Percentiles rank a stretch among this genome's conserved stretches.
phyloP scores from a whole-genome alignment of 2,113 vertebrate species.

The Herpailurus yagouaroundi region DNA sequence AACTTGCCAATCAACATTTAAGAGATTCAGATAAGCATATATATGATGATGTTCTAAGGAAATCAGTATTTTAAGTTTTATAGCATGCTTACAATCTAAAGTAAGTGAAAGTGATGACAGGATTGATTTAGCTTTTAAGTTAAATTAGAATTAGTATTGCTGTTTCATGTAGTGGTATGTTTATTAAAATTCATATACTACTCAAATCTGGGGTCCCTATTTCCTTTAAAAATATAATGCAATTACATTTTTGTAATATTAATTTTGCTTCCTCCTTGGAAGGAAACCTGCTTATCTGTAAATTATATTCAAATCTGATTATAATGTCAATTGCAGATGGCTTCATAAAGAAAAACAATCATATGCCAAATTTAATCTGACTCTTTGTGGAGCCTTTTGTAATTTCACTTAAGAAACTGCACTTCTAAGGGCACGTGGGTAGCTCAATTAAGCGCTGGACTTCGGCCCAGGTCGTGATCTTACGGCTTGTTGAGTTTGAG shows the following conservation, averaged over 20 bases:
- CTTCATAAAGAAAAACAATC: conserved; percentile 72
- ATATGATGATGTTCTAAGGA: conserved; percentile 8
- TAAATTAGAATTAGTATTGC: conserved; percentile 49
- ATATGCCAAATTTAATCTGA: conserved; percentile 57
- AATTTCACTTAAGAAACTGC: conserved; percentile 56
- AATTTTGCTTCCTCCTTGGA: conserved; percentile 78
- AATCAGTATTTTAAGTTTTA: conserved; percentile 46
- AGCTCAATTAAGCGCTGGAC: background rate
- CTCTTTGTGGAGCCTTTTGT: conserved; percentile 45
- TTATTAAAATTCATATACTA: conserved; percentile 63
- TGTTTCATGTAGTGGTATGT: conserved; percentile 46
- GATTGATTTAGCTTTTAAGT: conserved; percentile 32
- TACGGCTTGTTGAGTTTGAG: background rate
- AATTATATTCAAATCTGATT: conserved; percentile 80
- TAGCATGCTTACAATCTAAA: background rate
- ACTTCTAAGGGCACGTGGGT: background rate
- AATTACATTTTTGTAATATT: conserved; percentile 75
- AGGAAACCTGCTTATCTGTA: conserved; percentile 75
- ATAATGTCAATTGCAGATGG: conserved; percentile 62
- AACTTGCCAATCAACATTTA: background rate
- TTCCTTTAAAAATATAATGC: conserved; percentile 70
- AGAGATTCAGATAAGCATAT: conserved; percentile 14
- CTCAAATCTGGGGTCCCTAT: conserved; percentile 51
- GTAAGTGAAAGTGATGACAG: background rate
- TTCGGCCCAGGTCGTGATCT: background rate